Evolutionary conservation across 2,113 vertebrate genomes (phyloP).

Genomic region (Prunella fulvescens): DNA sequence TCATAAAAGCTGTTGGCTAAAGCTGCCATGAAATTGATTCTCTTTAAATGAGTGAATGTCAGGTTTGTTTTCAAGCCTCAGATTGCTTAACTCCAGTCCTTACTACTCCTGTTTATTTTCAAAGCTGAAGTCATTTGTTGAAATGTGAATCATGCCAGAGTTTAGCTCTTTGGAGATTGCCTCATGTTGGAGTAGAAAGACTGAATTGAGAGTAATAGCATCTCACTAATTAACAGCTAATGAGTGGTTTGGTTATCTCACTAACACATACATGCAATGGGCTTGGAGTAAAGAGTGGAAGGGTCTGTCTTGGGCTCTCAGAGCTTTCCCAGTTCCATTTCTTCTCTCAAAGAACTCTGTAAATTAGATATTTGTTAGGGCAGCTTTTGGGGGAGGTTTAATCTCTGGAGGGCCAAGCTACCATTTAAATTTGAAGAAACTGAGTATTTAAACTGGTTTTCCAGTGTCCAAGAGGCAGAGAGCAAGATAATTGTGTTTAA

Average conservation of each 20-base stretch:
- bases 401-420: neutral
- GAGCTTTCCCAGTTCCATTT: neutral
- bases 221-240: neutral
- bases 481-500: neutral
- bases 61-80: neutral
- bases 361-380: neutral
- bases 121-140: constrained; percentile 58
- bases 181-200: neutral
- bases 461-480: neutral
- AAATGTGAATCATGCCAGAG: neutral
- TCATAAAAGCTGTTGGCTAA: neutral
- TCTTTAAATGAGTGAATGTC: neutral
- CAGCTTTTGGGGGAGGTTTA: neutral
- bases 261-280: neutral
- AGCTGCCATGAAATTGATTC: neutral
- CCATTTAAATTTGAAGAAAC: neutral
- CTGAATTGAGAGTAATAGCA: neutral
- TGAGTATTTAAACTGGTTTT: neutral
- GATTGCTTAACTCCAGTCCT: constrained; percentile 20
- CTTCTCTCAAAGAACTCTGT: neutral
- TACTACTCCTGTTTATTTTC: constrained; percentile 37
- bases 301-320: neutral
- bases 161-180: neutral
- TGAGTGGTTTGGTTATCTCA: neutral
- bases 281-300: neutral